Percentiles rank a stretch among this genome's conserved stretches.
These are phyloP conservation scores for Micronycteris hirsuta DNA, from an alignment of 2,113 vertebrate genomes.

Conservation along the genomic window DNA sequence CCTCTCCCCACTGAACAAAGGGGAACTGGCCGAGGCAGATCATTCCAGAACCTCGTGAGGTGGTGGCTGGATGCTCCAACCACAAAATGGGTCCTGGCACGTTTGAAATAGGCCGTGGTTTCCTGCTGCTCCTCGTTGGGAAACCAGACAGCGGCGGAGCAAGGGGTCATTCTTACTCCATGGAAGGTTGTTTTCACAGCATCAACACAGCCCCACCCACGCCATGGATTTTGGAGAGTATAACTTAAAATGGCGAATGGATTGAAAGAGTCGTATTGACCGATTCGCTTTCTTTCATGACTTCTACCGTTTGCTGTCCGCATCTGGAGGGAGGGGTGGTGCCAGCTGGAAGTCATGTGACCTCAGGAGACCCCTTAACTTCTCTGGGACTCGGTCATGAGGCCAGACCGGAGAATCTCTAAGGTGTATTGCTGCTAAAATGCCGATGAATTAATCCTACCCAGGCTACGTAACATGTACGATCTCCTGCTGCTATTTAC, in stretches of 20 bases:
- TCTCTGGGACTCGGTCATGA: neutral
- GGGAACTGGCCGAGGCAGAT: neutral
- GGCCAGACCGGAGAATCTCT: neutral
- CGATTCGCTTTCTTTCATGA: constrained; percentile 31
- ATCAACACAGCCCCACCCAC: neutral
- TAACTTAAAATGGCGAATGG: neutral
- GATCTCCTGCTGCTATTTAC: neutral
- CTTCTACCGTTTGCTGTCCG: neutral
- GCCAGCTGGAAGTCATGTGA: neutral
- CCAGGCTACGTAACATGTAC: neutral
- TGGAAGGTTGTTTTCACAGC: neutral
- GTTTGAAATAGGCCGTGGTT: neutral
- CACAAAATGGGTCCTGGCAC: neutral
- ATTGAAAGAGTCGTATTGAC: constrained; percentile 8
- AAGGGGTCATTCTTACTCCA: neutral
- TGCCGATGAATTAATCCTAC: neutral
- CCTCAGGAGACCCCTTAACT: neutral
- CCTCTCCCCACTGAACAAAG: neutral
- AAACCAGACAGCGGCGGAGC: neutral
- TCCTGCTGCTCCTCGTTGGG: neutral
- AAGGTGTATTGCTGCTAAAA: neutral
- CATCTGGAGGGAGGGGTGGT: neutral
- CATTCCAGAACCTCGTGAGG: neutral
- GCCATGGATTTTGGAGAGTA: neutral
- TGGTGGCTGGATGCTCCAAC: neutral